These are phyloP conservation scores for Galbula dea DNA, from an alignment of 2,113 vertebrate genomes.

Conservation along the genomic window DNA sequence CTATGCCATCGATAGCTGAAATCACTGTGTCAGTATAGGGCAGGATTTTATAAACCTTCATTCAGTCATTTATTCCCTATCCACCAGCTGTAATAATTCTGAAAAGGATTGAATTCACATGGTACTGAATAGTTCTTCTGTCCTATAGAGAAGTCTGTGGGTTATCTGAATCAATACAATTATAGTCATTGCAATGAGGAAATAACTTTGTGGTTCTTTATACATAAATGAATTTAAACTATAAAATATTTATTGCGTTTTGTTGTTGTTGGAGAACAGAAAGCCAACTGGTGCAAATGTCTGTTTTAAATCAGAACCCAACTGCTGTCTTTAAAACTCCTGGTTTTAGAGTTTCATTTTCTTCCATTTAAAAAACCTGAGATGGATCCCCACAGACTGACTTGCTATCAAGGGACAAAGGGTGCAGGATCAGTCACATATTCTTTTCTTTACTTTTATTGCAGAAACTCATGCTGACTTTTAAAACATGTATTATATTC, in stretches of 20 bases:
- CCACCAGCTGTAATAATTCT: slow-evolving; percentile 28
- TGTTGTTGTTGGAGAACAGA: neutral
- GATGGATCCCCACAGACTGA: neutral
- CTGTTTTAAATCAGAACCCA: neutral
- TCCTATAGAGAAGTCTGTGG: slow-evolving; percentile 23
- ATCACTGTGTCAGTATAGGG: neutral
- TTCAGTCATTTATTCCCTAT: slow-evolving; percentile 26
- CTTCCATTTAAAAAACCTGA: neutral
- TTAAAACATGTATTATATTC: neutral
- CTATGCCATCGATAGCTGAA: neutral
- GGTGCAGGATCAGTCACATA: neutral
- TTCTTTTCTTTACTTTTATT: neutral
- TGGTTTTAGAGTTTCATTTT: neutral
- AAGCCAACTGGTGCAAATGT: neutral
- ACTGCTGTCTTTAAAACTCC: neutral
- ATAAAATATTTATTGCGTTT: neutral
- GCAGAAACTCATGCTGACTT: neutral
- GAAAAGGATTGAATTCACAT: slow-evolving; percentile 35
- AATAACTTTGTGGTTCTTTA: slow-evolving; percentile 29
- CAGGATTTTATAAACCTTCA: neutral
- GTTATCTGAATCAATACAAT: slow-evolving; percentile 9
- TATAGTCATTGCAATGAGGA: slow-evolving; percentile 3
- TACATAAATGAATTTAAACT: neutral
- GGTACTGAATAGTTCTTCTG: slow-evolving; percentile 41
- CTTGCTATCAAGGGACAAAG: neutral